Evolutionary conservation across 2,797 vertebrate species (phyloP).

Genomic region (Pseudocheirus occidentalis): DNA sequence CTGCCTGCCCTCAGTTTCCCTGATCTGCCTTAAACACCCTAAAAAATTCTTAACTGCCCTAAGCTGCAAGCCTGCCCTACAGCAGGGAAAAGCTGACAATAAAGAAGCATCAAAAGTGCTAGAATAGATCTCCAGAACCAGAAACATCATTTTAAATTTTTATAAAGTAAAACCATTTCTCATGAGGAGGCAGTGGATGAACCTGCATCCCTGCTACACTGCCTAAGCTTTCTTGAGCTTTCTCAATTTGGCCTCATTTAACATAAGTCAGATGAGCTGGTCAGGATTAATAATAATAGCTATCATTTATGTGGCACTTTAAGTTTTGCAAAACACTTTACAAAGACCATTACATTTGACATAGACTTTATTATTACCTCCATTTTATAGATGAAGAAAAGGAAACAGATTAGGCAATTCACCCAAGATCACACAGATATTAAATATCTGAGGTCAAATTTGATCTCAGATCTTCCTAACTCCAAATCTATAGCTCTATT

Average conservation of each 20-base stretch:
- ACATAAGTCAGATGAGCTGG: background rate
- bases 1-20: background rate
- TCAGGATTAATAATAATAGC: background rate
- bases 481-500: background rate
- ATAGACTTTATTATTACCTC: background rate
- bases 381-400: background rate
- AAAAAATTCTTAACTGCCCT: background rate
- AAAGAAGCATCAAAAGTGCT: background rate
- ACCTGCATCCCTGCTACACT: background rate
- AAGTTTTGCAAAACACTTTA: background rate
- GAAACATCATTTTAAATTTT: background rate
- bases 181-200: background rate
- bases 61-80: background rate
- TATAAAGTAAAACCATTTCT: background rate
- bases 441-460: background rate
- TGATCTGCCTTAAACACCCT: background rate
- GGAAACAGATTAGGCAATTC: background rate
- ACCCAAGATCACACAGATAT: background rate
- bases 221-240: background rate
- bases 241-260: background rate
- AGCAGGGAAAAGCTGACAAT: background rate
- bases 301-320: background rate
- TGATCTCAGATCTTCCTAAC: background rate
- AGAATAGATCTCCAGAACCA: background rate
- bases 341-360: background rate